A percentile compares a stretch with the other conserved stretches of the same genome.
phyloP scores from a whole-genome alignment of 2,888 invertebrate species.

The Aleiodes testaceus region DNA sequence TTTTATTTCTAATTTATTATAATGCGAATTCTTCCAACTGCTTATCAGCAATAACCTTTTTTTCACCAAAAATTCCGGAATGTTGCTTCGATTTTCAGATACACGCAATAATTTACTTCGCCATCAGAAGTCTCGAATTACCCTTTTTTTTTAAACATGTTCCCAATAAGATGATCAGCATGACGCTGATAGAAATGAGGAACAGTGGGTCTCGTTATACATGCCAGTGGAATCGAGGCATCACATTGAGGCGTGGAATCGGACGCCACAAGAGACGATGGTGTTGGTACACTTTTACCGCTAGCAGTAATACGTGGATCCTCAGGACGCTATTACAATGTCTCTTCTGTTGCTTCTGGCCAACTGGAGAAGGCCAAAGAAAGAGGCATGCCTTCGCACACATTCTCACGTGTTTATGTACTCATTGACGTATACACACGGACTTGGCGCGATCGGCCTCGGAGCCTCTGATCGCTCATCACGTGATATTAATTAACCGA shows the following conservation, averaged over 20 bases:
- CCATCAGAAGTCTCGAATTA: too few species aligned
- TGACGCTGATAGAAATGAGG: constrained; percentile 2
- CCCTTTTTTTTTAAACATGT: not conserved
- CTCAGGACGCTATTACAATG: constrained; percentile 56
- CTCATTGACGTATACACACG: constrained; percentile 15
- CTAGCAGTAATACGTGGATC: constrained; percentile 21
- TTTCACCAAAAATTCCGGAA: too few species aligned
- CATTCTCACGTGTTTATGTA: constrained; percentile 33
- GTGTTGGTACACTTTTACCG: constrained; percentile 41
- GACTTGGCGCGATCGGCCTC: constrained; percentile 48
- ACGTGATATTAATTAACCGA: constrained; percentile 71
- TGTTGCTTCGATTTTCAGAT: too few species aligned
- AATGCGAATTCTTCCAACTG: too few species aligned
- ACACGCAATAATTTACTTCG: too few species aligned
- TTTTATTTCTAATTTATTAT: too few species aligned
- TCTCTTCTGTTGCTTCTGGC: constrained; percentile 57
- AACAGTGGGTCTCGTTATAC: constrained; percentile 49
- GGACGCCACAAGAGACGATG: constrained; percentile 42
- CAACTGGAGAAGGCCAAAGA: constrained; percentile 29
- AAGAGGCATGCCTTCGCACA: constrained; percentile 33
- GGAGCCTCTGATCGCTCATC: constrained; percentile 67
- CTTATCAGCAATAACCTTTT: too few species aligned
- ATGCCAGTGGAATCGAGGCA: constrained; percentile 43
- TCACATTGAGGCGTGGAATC: constrained; percentile 48
- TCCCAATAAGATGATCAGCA: constrained; percentile 19